These are phyloP conservation scores for Okapia johnstoni DNA, from an alignment of 2,113 vertebrate genomes.

Conservation along the genomic window DNA sequence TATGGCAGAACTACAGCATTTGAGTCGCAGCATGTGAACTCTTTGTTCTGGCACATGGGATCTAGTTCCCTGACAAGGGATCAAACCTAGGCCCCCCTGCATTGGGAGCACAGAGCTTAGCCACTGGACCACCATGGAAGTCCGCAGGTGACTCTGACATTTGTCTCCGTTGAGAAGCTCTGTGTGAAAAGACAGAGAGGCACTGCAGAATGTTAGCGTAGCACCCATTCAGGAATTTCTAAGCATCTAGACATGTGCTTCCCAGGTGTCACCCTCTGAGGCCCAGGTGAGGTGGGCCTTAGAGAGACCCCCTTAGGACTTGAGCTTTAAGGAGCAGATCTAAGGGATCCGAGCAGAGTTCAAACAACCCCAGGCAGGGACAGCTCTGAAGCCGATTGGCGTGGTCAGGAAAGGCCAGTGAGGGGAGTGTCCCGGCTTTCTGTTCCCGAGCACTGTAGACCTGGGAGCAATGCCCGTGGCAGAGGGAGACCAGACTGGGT, in stretches of 20 bases:
- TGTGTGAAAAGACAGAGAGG: neutral
- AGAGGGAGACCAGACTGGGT: neutral
- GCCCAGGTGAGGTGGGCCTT: neutral
- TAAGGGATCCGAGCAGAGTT: neutral
- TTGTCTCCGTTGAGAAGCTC: neutral
- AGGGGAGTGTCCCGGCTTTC: neutral
- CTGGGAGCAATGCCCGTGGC: accelerated
- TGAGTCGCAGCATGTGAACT: neutral
- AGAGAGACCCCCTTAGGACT: neutral
- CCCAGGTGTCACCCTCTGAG: neutral
- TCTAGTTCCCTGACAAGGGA: neutral
- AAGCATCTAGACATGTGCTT: neutral
- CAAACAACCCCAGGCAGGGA: neutral
- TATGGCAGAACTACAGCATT: neutral
- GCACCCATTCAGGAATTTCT: neutral
- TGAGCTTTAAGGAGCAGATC: neutral
- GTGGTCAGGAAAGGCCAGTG: neutral
- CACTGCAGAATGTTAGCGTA: accelerated
- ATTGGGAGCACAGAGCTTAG: neutral
- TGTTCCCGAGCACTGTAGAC: neutral
- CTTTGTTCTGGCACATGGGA: neutral
- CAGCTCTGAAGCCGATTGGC: neutral
- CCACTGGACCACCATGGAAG: neutral
- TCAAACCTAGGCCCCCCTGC: neutral
- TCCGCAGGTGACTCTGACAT: neutral